Base-by-base conservation (phyloP, 2,113 vertebrate genomes). In the Corythaeola cristata region DNA sequence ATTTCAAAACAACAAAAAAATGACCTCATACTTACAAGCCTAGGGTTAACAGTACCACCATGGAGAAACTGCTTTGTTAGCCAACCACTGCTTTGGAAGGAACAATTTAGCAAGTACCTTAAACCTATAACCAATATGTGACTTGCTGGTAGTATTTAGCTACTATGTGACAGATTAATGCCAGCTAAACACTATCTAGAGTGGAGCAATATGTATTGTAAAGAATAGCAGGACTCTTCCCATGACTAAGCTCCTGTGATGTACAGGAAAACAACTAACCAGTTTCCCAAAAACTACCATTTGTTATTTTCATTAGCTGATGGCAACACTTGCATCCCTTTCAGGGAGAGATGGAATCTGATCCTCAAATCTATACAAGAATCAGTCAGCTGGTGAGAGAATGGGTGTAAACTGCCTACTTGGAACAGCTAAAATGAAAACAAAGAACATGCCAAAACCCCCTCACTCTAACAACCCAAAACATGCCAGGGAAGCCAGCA, bases 371-470 rank as follows among this genome's bases (percentile, higher is more conserved):
- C 49, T 28, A 10, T 15, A 35, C 14, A 8, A 1, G 9, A 45
- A 50, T 78, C 37, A 41, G 39, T 12, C 69, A 27, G 30, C 3
- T 58, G 60, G 47, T 19, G 28, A 62, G 19, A 78, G 44, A 63
- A 73, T 9, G 8, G 33, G 45, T 59, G 49, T 27, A 71, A 62
- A 39, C 15, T 18, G 45, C 39, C 66, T 53, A 45, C 44, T 20
- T 23, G 18, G 12, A 79, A 84, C 45, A 79, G 68, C 63, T 66
- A 44, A n/a, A 73, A 39, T 6, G 21, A 73, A 83, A 71, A 52
- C 0, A 0, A 55, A 41, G 20, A 28, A 12, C 19, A 15, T 14
- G 30, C 23, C 30, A 19, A 52, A 41, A 33, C 7, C 24, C 21
- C 45, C 23, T 47, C 24, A 17, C 32, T 30, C n/a, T 30, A 81